Conservation (phyloP, 30 jellyfish, hydroid and myxozoan species). For the Hydra vulgaris region DNA sequence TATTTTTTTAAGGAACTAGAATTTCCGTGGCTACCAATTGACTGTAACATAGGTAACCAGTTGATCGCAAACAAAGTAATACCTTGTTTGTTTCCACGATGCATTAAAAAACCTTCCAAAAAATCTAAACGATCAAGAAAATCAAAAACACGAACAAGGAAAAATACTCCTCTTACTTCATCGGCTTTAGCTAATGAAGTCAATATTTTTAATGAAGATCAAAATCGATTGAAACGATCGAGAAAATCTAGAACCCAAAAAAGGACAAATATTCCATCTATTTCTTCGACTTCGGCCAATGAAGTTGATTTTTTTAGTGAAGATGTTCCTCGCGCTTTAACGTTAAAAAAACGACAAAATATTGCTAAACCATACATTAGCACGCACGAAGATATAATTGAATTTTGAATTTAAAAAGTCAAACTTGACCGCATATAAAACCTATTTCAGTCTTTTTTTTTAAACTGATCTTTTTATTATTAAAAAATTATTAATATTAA, state of each 20-base stretch:
- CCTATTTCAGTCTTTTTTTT: too few relatives aligned
- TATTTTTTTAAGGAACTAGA: background rate
- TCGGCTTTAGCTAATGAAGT: too few relatives aligned
- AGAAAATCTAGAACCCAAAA: too few relatives aligned
- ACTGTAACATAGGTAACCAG: background rate
- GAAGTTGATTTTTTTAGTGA: background rate
- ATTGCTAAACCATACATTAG: background rate
- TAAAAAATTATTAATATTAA: too few relatives aligned
- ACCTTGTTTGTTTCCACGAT: background rate
- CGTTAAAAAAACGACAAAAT: background rate
- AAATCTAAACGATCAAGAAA: background rate
- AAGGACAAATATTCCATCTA: too few relatives aligned
- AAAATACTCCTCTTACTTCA: background rate
- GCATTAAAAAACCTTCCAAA: background rate
- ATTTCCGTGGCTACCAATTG: background rate
- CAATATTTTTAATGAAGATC: too few relatives aligned
- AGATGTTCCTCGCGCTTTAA: background rate
- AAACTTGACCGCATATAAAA: too few relatives aligned
- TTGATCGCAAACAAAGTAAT: background rate
- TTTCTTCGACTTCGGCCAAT: too few relatives aligned
- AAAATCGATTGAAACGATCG: too few relatives aligned
- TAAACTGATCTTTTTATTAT: too few relatives aligned
- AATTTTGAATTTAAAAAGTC: too few relatives aligned
- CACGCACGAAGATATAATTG: background rate
- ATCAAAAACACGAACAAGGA: background rate